Evolutionary conservation across 2,113 vertebrate genomes (phyloP), one percentile per base, ranked within the genome.

Genomic region (Percopsis transmontana): DNA sequence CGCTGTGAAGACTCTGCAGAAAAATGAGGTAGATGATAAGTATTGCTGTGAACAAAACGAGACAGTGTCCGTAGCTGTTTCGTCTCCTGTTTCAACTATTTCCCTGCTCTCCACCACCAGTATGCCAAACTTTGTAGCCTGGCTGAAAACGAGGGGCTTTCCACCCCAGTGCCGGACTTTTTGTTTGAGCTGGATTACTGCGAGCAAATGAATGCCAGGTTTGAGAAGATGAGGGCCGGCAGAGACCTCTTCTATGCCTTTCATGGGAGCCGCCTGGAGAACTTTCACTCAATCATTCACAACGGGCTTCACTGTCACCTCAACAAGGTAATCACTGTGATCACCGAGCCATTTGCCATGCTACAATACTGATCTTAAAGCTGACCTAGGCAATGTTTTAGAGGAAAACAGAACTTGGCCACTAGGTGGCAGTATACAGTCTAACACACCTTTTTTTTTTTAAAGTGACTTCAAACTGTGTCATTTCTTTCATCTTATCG

Each of bases 251-350:
- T 99, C 90, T 97, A 97, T 0, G 97, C 96, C 65, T 97, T 98
- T 89, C 97, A 99, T 0, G 97, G 97, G 69, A 99, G 97, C 85
- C 94, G 96, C 47, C 90, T 99, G 2, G 97, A 99, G 83, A 99
- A 99, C 89, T 99, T 99, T 85, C 97, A 99, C 76, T 99, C 97
- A 58, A 99, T 99, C 66, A 87, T 98, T 77, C 96, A 99, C 89
- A 96, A 96, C 0, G 97, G 97, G 71, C 90, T 99, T 44, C 97
- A 98, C 80, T 97, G 97, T 87, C 97, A 99, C 61, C 90, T 99
- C 52, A 99, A 98, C 90, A 98, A 95, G 95, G 97, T 97, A 42
- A 76, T 90, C 74, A 48, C 2, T 18, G 33, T 13, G 3, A 7
- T 33, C 38, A 9, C 6, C 8, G 5, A 33, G 8, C 27, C 27